Conservation (phyloP, 2,888 invertebrate genomes). For the Heliconius erato region DNA sequence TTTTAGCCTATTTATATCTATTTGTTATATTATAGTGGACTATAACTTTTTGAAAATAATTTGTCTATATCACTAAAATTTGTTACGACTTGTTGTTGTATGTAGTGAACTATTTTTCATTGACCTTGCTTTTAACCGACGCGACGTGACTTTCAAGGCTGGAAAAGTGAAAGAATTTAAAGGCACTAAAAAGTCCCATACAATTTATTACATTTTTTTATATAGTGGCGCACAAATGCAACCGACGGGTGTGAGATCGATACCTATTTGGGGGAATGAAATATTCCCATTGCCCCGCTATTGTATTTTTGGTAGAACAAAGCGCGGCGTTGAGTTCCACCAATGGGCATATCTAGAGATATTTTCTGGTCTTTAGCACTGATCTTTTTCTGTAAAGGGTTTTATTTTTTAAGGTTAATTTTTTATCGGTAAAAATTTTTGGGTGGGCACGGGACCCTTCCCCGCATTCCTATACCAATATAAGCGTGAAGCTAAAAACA, state of each 20-base stretch:
- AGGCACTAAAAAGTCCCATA: slow-evolving; percentile 10
- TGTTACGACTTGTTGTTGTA: background rate
- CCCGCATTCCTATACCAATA: no score
- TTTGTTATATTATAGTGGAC: background rate
- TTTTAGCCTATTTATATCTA: background rate
- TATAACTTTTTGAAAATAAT: background rate
- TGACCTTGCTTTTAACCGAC: slow-evolving; percentile 42
- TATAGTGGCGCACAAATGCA: background rate
- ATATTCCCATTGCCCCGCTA: background rate
- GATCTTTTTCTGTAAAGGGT: background rate
- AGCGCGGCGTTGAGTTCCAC: background rate
- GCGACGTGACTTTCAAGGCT: slow-evolving; percentile 42
- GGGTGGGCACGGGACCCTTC: no score
- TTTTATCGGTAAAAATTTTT: no score
- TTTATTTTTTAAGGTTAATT: background rate
- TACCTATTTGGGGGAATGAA: background rate
- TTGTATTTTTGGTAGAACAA: background rate
- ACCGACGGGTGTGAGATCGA: background rate
- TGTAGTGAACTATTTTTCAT: slow-evolving; percentile 34
- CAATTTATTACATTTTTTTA: background rate
- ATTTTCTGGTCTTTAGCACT: no score
- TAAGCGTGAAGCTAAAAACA: no score
- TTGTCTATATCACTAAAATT: background rate
- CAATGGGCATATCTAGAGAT: no score
- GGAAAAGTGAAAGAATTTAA: slow-evolving; percentile 42